Evolutionary conservation across 2,888 invertebrate species (phyloP).

Genomic region (Cephus rjabovi): DNA sequence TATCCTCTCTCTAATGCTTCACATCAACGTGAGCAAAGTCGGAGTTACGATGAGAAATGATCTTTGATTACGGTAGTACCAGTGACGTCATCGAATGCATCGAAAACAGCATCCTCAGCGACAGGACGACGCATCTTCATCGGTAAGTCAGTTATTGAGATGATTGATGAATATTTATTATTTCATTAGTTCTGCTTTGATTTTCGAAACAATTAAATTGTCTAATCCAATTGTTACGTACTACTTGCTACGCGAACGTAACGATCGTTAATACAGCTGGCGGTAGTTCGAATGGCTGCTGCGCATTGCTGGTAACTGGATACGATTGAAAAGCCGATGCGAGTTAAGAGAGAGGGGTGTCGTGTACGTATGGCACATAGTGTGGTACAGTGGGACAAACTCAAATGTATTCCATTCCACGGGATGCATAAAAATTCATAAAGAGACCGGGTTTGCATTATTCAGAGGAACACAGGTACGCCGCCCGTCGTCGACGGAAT

Average conservation of each 20-base stretch:
- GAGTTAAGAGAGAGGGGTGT: not conserved
- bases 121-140: not conserved
- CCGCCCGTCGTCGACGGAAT: slow-evolving; percentile 24
- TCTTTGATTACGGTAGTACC: not conserved
- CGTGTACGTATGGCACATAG: not conserved
- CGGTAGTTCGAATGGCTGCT: not conserved
- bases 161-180: not conserved
- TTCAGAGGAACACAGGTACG: slow-evolving; percentile 42
- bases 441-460: slow-evolving; percentile 58
- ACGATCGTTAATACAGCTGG: not conserved
- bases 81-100: not conserved
- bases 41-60: not conserved
- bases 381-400: slow-evolving; percentile 30
- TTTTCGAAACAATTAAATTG: not conserved
- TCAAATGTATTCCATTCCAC: slow-evolving; percentile 52
- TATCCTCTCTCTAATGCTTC: not conserved
- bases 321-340: slow-evolving; percentile 10
- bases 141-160: not conserved
- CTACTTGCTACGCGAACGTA: not conserved
- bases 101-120: not conserved
- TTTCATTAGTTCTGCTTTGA: not conserved
- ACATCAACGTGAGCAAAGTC: not conserved
- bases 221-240: not conserved
- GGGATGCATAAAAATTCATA: slow-evolving; percentile 61
- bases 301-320: slow-evolving; percentile 16